These are phyloP conservation scores for Bryconaethiops microstoma DNA, from an alignment of 2,797 vertebrate genomes.

Conservation along the genomic window DNA sequence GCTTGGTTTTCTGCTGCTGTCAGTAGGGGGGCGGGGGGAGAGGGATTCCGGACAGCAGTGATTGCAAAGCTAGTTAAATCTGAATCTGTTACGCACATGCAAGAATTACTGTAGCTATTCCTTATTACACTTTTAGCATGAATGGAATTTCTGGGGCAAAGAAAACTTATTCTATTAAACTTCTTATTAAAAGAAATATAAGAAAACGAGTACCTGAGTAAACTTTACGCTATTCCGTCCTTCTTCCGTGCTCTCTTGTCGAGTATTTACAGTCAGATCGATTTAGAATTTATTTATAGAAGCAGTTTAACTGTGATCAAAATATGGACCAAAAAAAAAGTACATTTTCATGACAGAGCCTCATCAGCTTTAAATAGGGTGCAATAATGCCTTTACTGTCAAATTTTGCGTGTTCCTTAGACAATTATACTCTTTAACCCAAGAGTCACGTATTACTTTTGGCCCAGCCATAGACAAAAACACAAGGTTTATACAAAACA, in stretches of 20 bases:
- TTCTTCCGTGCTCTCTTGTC: constrained; percentile 39
- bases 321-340: neutral
- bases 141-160: constrained; percentile 10
- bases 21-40: neutral
- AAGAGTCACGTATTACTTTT: constrained; percentile 30
- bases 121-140: constrained; percentile 8
- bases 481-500: constrained; percentile 39
- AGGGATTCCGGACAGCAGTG: neutral
- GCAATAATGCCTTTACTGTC: neutral
- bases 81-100: constrained; percentile 49
- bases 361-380: neutral
- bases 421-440: constrained; percentile 27
- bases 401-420: neutral
- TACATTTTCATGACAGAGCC: neutral
- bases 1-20: neutral
- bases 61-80: constrained; percentile 36
- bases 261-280: constrained; percentile 33
- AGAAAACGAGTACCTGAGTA: constrained; percentile 60
- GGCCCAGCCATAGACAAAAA: constrained; percentile 33
- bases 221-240: constrained; percentile 50
- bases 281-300: constrained; percentile 30
- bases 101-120: constrained; percentile 32
- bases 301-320: constrained; percentile 33
- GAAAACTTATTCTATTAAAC: neutral
- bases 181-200: constrained; percentile 48